Percentiles rank a stretch among this genome's conserved stretches.
phyloP scores from a whole-genome alignment of 2,888 invertebrate species.

The Philonicus albiceps region DNA sequence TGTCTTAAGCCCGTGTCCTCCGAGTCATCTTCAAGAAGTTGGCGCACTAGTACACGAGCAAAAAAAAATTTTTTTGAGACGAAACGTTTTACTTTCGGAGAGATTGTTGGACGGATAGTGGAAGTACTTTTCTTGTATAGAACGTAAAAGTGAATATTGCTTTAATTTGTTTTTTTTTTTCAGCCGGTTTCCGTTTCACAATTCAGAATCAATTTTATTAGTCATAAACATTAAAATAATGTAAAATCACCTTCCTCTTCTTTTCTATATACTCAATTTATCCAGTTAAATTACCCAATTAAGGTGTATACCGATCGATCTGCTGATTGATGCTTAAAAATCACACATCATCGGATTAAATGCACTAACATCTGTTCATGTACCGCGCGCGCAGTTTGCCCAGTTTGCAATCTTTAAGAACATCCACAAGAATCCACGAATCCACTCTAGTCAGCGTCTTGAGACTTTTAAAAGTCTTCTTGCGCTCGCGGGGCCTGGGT shows the following conservation, averaged over 20 bases:
- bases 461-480: not conserved
- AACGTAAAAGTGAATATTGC: not conserved
- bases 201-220: not conserved
- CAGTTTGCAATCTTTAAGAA: not conserved
- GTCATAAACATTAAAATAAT: too few relatives aligned
- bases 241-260: too few relatives aligned
- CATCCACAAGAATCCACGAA: conserved; percentile 1
- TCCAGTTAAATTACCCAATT: not conserved
- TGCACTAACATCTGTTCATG: not conserved
- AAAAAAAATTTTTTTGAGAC: too few relatives aligned
- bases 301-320: not conserved
- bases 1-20: not conserved
- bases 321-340: not conserved
- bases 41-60: not conserved
- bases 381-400: not conserved
- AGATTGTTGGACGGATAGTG: too few relatives aligned
- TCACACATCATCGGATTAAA: not conserved
- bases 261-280: too few relatives aligned
- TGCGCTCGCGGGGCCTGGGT: not conserved
- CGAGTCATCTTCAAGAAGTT: not conserved
- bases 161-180: too few relatives aligned
- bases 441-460: conserved; percentile 6
- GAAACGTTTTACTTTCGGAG: too few relatives aligned
- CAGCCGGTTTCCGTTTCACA: not conserved
- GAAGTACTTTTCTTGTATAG: not conserved